Percentiles rank a stretch among this genome's conserved stretches.
Evolutionary conservation across 2,888 invertebrate genomes (phyloP).

Genomic region (Drosophila affinis): DNA sequence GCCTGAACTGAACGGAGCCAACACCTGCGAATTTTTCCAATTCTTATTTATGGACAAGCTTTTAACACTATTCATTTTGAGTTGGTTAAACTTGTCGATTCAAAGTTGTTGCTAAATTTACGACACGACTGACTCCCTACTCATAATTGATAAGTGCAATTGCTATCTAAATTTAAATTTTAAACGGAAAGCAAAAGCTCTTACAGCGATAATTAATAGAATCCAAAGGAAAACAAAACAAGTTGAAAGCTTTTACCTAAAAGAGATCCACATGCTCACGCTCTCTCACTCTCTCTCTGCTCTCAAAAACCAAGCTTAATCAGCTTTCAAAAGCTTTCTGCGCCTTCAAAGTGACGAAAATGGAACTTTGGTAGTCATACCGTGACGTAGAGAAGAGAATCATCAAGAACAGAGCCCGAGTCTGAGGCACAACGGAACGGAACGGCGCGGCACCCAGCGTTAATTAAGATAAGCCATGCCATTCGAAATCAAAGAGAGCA

Average conservation of each 20-base stretch:
- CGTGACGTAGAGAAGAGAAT: slow-evolving; percentile 37
- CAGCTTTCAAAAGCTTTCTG: neutral
- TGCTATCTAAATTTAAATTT: slow-evolving; percentile 37
- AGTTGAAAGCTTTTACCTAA: neutral
- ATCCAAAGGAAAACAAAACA: neutral
- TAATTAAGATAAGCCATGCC: slow-evolving; percentile 17
- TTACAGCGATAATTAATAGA: neutral
- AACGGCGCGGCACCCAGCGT: too few relatives aligned
- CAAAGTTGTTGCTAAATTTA: slow-evolving; percentile 41
- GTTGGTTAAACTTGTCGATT: slow-evolving; percentile 22
- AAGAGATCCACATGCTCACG: neutral
- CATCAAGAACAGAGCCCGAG: slow-evolving; percentile 1
- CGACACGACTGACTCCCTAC: slow-evolving; percentile 7
- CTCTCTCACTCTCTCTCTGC: too few relatives aligned
- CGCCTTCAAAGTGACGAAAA: neutral
- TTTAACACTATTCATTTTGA: slow-evolving; percentile 60
- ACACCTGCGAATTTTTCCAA: slow-evolving; percentile 54
- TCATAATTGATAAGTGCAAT: slow-evolving; percentile 25
- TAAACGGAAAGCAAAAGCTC: neutral
- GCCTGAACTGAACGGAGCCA: slow-evolving; percentile 10
- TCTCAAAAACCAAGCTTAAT: neutral
- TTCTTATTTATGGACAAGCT: slow-evolving; percentile 56
- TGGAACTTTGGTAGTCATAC: slow-evolving; percentile 15
- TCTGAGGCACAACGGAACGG: neutral
- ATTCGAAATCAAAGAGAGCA: neutral